Evolutionary conservation across 2,797 vertebrate genomes (phyloP), one percentile per base, ranked within the genome.

Genomic region (Hephaestus fuliginosus): DNA sequence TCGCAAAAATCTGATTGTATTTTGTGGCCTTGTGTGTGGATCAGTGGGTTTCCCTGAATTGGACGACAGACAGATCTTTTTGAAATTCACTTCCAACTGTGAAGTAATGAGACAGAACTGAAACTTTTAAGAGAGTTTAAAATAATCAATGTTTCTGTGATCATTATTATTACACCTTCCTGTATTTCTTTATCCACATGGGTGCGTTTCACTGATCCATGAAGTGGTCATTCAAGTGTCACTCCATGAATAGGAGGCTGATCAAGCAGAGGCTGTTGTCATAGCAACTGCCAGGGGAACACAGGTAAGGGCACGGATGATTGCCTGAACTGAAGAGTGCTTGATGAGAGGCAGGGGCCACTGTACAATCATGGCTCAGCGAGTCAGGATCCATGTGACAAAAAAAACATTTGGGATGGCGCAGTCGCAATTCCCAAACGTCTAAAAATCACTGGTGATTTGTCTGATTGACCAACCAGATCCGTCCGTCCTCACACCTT

Each of bases 151-250:
- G 46, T 51, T 67, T 80, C 57, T 67, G 30, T 75, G 43, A 83
- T 86, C 65, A 81, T 90, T 68, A 78, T 84, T 79, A 78, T 85
- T 83, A 80, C 75, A 62, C 52, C 61, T 70, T 72, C 20, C 43
- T 67, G 66, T 86, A 69, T 90, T 85, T 88, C 78, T 91, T 89
- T 58, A 88, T 87, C 76, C 88, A 89, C 84, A 91, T 90, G 82
- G 84, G 81, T 78, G 81, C 71, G 65, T 91, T 94, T 93, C 82
- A 89, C 89, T 88, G 91, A 94, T 93, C 88, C 89, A 79, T 90
- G 90, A 92, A 95, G 91, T 94, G 93, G 92, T 91, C 92, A 94
- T 89, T 94, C 84, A 88, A 95, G 93, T 94, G 91, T 95, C 94
- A 92, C 89, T 93, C 84, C 36, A 79, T 92, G 93, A 94, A 95